Percentiles rank a stretch among this genome's conserved stretches.
phyloP scores from a whole-genome alignment of 1,140 invertebrate genomes.

The Aricia agestis region DNA sequence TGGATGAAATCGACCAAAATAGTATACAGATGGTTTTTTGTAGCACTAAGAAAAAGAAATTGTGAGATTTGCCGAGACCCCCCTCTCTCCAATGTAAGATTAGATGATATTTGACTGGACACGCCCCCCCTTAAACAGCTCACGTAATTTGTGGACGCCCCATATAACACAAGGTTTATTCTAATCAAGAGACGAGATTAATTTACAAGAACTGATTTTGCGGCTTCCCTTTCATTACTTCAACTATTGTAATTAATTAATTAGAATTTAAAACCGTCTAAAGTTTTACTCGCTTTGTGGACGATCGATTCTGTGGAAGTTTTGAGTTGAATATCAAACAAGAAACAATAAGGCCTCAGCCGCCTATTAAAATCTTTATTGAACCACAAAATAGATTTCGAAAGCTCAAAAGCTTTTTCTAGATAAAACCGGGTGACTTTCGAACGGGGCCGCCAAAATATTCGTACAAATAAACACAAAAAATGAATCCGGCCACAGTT shows the following conservation, averaged over 20 bases:
- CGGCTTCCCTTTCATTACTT: background rate
- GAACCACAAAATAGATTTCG: background rate
- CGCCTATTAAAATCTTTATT: background rate
- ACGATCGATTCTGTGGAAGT: background rate
- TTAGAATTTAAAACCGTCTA: background rate
- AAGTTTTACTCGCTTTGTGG: background rate
- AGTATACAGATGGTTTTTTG: too few species aligned
- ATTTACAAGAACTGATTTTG: background rate
- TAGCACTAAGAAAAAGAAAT: too few species aligned
- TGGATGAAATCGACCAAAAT: too few species aligned
- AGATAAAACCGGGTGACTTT: background rate
- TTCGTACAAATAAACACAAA: slow-evolving; percentile 11
- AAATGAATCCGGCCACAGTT: slow-evolving; percentile 9
- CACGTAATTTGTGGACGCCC: too few species aligned
- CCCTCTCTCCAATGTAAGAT: too few species aligned
- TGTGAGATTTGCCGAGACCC: too few species aligned
- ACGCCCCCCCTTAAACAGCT: too few species aligned
- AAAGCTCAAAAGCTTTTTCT: background rate
- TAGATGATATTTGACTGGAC: too few species aligned
- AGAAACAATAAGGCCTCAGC: background rate
- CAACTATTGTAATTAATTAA: background rate
- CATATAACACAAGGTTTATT: too few species aligned
- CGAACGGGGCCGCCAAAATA: background rate
- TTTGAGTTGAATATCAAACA: background rate
- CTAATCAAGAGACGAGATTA: background rate